Conservation (phyloP, 30 jellyfish, hydroid and myxozoan species). For the Aurelia aurita region DNA sequence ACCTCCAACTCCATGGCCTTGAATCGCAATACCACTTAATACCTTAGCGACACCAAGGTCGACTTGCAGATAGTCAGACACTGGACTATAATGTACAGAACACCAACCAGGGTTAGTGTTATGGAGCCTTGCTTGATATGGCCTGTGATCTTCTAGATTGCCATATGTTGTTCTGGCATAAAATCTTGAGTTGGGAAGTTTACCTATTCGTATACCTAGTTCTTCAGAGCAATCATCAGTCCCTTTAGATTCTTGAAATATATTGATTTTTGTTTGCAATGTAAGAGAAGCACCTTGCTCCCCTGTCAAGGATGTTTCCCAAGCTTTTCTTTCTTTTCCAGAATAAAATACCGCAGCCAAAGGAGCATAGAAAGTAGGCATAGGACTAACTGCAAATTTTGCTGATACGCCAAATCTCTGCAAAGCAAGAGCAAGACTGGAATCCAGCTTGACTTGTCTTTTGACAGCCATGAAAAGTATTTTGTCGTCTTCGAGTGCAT, state of each 20-base stretch:
- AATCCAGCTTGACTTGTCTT: background rate
- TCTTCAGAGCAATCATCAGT: slow-evolving; percentile 59
- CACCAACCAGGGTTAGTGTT: slow-evolving; percentile 25
- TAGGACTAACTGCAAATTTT: slow-evolving; percentile 19
- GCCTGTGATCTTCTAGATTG: background rate
- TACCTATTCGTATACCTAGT: slow-evolving; percentile 31
- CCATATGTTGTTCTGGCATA: slow-evolving; percentile 17
- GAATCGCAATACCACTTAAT: slow-evolving; percentile 47
- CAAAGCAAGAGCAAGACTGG: slow-evolving; percentile 9
- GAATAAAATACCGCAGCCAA: slow-evolving; percentile 45
- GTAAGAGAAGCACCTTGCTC: background rate
- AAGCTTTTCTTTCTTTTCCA: slow-evolving; percentile 40
- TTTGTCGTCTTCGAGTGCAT: slow-evolving; percentile 6
- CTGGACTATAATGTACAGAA: slow-evolving; percentile 7
- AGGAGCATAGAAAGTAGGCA: background rate
- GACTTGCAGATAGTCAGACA: slow-evolving; percentile 40
- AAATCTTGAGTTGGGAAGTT: slow-evolving; percentile 43
- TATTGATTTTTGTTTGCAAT: background rate
- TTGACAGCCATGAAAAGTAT: slow-evolving; percentile 34
- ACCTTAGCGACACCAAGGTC: slow-evolving; percentile 38
- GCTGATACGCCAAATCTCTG: slow-evolving; percentile 55
- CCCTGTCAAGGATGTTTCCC: slow-evolving; percentile 29
- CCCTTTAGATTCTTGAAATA: slow-evolving; percentile 27
- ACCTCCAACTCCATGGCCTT: background rate
- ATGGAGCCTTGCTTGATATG: slow-evolving; percentile 19